phyloP scores from a whole-genome alignment of 2,797 vertebrate species.

The Amphiprion clarkii region DNA sequence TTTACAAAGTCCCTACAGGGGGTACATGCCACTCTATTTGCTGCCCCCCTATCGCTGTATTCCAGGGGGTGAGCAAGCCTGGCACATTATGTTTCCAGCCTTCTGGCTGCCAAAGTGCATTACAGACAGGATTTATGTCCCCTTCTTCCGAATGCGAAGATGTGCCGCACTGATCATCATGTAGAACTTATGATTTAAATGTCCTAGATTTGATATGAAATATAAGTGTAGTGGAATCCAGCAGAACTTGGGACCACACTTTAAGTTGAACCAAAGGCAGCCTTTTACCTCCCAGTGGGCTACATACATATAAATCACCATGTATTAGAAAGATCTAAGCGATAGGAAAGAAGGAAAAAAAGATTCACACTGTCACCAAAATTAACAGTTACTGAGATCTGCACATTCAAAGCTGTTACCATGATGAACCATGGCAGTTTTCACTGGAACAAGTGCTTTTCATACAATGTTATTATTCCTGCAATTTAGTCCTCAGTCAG shows the following conservation, averaged over 20 bases:
- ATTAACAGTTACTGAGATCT: conserved; percentile 8
- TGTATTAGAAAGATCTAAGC: conserved; percentile 19
- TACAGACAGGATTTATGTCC: conserved; percentile 65
- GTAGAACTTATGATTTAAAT: conserved; percentile 45
- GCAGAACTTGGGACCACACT: conserved; percentile 1
- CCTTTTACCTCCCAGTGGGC: conserved; percentile 3
- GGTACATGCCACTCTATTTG: conserved; percentile 47
- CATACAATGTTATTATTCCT: background rate
- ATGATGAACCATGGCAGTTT: background rate
- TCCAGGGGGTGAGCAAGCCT: conserved; percentile 49
- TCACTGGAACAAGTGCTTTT: background rate
- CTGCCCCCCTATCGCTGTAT: conserved; percentile 31
- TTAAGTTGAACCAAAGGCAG: conserved; percentile 17
- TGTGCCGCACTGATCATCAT: conserved; percentile 47
- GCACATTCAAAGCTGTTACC: background rate
- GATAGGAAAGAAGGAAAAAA: background rate
- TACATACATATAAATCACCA: conserved; percentile 5
- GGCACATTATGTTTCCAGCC: conserved; percentile 45
- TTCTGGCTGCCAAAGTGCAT: conserved; percentile 48
- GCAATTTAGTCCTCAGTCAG: background rate
- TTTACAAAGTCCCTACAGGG: conserved; percentile 70
- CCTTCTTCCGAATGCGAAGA: conserved; percentile 35
- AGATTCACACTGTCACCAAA: background rate
- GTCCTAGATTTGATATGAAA: conserved; percentile 41
- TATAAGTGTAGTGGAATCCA: background rate